phyloP scores from a whole-genome alignment of 2,797 vertebrate species.

The Loris lydekkerianus region DNA sequence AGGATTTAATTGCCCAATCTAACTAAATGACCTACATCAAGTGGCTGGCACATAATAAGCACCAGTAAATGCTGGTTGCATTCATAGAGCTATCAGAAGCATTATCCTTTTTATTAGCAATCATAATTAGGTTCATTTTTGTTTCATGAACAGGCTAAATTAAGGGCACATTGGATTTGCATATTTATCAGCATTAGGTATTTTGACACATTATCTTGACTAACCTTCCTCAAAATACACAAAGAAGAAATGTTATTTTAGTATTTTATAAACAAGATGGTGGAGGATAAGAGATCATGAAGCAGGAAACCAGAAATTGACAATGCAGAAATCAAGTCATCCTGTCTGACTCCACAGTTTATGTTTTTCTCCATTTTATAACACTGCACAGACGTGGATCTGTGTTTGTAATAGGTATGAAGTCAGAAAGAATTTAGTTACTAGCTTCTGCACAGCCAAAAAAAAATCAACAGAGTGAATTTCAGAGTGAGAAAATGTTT shows the following conservation, averaged over 20 bases:
- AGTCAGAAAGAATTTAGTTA: background rate
- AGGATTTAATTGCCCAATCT: background rate
- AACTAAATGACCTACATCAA: background rate
- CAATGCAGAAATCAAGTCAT: background rate
- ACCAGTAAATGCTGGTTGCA: background rate
- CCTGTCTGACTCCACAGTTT: background rate
- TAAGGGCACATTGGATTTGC: background rate
- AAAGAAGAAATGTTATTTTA: background rate
- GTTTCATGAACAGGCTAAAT: background rate
- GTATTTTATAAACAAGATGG: background rate
- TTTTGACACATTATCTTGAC: conserved; percentile 25
- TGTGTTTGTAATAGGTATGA: background rate
- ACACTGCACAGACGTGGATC: too few species aligned
- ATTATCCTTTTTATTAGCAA: conserved; percentile 4
- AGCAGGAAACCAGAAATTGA: background rate
- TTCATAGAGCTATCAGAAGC: background rate
- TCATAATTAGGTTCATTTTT: conserved; percentile 52
- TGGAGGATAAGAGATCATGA: background rate
- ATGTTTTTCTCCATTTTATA: background rate
- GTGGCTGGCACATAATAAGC: background rate
- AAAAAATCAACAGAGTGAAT: background rate
- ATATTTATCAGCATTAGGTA: background rate
- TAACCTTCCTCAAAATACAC: background rate
- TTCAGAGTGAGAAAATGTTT: background rate
- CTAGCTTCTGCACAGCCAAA: background rate